These are phyloP conservation scores for Microplitis mediator DNA, from an alignment of 1,140 invertebrate genomes.

Conservation along the genomic window DNA sequence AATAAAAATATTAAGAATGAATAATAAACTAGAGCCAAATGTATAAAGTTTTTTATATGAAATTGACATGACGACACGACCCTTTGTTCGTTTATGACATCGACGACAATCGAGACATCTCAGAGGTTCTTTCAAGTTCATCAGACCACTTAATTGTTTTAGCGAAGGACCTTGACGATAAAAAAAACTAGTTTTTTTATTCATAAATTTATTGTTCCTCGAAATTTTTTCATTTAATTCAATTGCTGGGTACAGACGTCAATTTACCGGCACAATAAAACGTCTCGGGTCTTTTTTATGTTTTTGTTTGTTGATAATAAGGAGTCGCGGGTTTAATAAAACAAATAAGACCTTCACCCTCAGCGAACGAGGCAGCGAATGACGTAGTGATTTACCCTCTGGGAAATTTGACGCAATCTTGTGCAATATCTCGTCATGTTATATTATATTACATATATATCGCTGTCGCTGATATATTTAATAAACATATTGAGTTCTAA, in stretches of 20 bases:
- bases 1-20: too few species aligned
- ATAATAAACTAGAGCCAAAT: not conserved
- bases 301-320: too few species aligned
- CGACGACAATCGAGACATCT: not conserved
- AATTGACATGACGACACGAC: not conserved
- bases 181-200: not conserved
- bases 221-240: too few species aligned
- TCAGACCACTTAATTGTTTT: not conserved
- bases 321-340: too few species aligned
- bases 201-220: too few species aligned
- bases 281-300: too few species aligned
- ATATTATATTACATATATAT: too few species aligned
- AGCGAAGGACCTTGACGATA: not conserved
- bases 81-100: not conserved
- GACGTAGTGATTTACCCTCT: not conserved
- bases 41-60: not conserved
- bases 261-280: too few species aligned
- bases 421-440: slow-evolving; percentile 1
- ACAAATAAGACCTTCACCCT: too few species aligned
- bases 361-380: not conserved
- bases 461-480: too few species aligned
- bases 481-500: too few species aligned
- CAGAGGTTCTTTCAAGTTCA: not conserved
- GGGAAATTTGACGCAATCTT: not conserved
- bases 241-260: too few species aligned